Base-by-base conservation (phyloP, 2,113 vertebrate species). In the Theropithecus gelada region DNA sequence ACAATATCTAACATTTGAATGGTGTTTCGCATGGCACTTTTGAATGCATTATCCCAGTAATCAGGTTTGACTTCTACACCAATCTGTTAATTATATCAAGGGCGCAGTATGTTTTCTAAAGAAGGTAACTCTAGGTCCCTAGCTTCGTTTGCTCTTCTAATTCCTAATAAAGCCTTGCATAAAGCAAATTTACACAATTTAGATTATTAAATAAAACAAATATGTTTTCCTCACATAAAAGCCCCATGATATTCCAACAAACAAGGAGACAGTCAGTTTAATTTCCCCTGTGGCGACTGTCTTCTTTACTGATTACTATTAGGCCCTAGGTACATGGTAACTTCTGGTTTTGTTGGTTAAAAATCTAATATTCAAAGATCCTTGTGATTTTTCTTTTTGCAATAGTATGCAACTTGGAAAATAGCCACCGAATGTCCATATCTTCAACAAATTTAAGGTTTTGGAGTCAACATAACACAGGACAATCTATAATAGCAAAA, bases 241-340 rank as follows among this genome's bases (percentile, higher is more conserved):
- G 22, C 5, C 78, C 38, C 80, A 90, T 43, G 87, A 80, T 92
- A 93, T 64, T 95, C 23, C 30, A 96, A 85, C 50, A 82, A 96
- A 73, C 5, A 92, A 97, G 96, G 45, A 90, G 6, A 85, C 14
- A 66, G 45, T 88, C 57, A 14, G 8, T 85, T 96, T 98, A 96
- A 93, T 97, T 98, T 98, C 94, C 88, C 90, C 66, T 50, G 76
- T 45, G 95, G 16, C 25, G 25, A 96, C 38, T 81, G 23, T 81
- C 38, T 85, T 93, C 76, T 96, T 93, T 78, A 96, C 45, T 94
- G 80, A 95, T 95, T 93, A 76, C 18, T 59, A 88, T 88, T 94
- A 93, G 57, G 64, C 80, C 75, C 75, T 76, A 50, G 79, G 50
- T 92, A 92, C 43, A 40, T 52, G 61, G 80, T 75, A 97, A 90